Conservation (phyloP, 2,888 invertebrate species). For the Rhopalosiphum nymphaeae region DNA sequence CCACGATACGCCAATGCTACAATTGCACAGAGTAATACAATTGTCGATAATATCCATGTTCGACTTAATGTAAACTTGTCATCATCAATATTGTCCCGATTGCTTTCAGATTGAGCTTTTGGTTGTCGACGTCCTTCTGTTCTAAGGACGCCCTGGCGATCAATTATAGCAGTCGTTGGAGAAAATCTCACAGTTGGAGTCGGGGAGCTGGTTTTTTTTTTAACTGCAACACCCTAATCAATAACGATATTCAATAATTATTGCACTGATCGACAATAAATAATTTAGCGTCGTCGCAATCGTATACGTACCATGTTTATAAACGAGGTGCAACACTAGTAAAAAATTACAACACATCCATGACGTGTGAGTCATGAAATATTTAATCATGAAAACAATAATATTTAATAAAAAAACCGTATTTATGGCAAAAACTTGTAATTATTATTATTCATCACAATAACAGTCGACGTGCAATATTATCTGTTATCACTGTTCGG, state of each 20-base stretch:
- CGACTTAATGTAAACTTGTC: neutral
- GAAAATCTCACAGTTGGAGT: conserved; percentile 20
- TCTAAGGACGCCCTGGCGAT: neutral
- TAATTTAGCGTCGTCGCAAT: neutral
- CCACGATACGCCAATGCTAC: conserved; percentile 48
- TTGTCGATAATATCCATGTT: neutral
- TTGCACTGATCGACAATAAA: neutral
- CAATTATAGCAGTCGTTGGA: neutral
- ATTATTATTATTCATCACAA: neutral
- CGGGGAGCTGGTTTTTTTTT: neutral
- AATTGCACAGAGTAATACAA: conserved; percentile 25
- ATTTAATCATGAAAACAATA: neutral
- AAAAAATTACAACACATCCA: neutral
- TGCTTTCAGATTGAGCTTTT: neutral
- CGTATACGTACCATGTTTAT: conserved; percentile 6
- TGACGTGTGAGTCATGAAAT: neutral
- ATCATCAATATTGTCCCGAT: neutral
- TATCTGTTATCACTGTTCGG: neutral
- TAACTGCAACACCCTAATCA: conserved; percentile 4
- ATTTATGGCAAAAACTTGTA: neutral
- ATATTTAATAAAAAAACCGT: neutral
- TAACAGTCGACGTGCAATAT: neutral
- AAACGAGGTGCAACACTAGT: neutral
- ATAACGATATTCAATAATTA: neutral
- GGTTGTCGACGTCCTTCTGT: neutral